Evolutionary conservation across 92 coral and sea anemone genomes (phyloP).

Genomic region (Diadumene lineata): DNA sequence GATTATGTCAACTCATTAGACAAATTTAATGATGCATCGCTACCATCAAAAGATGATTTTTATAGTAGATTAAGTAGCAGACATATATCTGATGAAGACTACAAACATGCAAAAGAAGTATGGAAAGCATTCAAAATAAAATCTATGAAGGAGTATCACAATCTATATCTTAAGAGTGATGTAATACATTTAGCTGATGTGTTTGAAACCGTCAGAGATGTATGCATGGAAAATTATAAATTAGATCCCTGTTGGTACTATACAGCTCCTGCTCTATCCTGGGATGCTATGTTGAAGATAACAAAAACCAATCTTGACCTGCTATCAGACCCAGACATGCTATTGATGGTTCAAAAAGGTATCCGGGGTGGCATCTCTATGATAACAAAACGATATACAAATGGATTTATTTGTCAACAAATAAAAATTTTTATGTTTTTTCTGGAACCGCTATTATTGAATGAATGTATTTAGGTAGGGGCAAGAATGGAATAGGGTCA

Average conservation of each 20-base stretch:
- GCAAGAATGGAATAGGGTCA: too few species aligned
- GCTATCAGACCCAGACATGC: constrained; percentile 1
- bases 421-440: too few species aligned
- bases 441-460: too few species aligned
- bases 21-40: background rate
- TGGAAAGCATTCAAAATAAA: background rate
- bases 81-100: constrained; percentile 12
- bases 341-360: background rate
- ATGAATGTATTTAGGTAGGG: too few species aligned
- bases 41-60: constrained; percentile 8
- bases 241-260: too few species aligned
- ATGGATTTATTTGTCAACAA: too few species aligned
- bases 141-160: background rate
- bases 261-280: constrained; percentile 4
- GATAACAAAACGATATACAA: too few species aligned
- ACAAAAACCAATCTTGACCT: constrained; percentile 1
- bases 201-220: too few species aligned
- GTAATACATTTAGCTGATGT: background rate
- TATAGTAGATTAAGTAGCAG: background rate
- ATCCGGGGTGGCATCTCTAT: constrained; percentile 4
- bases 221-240: too few species aligned
- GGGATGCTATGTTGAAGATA: constrained; percentile 6
- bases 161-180: background rate
- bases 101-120: constrained; percentile 10
- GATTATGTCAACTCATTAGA: constrained; percentile 4